phyloP scores from a whole-genome alignment of 1,140 invertebrate species.

The Plectus sambesii region DNA sequence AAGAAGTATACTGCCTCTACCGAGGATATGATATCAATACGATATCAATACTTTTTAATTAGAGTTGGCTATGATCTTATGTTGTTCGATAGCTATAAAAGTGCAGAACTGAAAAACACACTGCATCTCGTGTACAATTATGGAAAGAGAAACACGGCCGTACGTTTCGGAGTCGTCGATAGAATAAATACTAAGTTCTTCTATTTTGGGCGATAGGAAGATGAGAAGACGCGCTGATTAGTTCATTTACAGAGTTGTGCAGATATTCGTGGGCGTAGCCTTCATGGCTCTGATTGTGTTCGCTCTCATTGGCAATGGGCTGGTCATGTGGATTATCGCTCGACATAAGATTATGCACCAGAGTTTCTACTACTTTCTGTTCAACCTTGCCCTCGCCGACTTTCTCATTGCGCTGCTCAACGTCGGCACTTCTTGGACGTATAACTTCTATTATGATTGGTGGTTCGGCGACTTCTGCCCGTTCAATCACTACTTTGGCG shows the following conservation, averaged over 20 bases:
- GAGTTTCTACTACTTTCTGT: conserved; percentile 18
- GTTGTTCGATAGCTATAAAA: no score
- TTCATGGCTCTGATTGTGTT: conserved; percentile 19
- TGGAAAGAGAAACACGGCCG: no score
- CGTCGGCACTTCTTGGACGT: conserved; percentile 15
- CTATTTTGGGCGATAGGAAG: no score
- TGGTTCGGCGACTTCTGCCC: conserved; percentile 16
- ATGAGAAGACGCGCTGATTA: no score
- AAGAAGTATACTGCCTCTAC: no score
- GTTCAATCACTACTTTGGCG: conserved; percentile 21
- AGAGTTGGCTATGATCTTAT: no score
- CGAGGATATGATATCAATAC: no score
- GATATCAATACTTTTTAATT: no score
- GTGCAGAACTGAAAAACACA: no score
- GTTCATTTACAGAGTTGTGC: conserved; percentile 15
- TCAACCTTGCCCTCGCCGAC: conserved; percentile 20
- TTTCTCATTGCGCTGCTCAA: conserved; percentile 18
- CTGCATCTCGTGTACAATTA: no score
- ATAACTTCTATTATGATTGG: conserved; percentile 25
- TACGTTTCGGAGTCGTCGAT: no score
- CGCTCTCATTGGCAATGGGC: conserved; percentile 22
- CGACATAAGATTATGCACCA: conserved; percentile 20
- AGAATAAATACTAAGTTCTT: no score
- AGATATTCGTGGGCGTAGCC: conserved; percentile 17
- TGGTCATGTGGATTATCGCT: conserved; percentile 32